A percentile compares a stretch with the other conserved stretches of the same genome.
Conservation (phyloP, 2,113 vertebrate species). For the Odontesthes bonariensis region DNA sequence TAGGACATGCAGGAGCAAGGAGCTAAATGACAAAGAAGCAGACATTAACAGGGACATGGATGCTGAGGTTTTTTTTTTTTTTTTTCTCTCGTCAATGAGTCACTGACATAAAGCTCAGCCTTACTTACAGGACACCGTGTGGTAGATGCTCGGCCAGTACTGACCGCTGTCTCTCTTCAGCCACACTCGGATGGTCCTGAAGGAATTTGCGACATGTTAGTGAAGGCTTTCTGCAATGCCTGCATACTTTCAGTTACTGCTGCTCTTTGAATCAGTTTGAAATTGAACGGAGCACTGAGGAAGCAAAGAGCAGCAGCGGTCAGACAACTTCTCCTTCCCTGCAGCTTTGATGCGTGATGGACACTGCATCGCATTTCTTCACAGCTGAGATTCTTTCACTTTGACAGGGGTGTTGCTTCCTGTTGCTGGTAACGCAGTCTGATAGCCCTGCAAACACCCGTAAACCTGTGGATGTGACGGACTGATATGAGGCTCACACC, state of each 20-base stretch:
- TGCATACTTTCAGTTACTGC: not conserved
- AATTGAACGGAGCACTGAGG: no score
- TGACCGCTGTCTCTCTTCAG: slow-evolving; percentile 97
- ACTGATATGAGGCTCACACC: not conserved
- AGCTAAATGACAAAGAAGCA: slow-evolving; percentile 76
- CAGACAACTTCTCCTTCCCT: slow-evolving; percentile 35
- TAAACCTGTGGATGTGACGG: not conserved
- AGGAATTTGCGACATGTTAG: slow-evolving; percentile 1
- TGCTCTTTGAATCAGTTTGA: no score
- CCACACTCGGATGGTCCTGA: slow-evolving; percentile 94
- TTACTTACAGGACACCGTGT: slow-evolving; percentile 94
- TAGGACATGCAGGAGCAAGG: slow-evolving; percentile 95
- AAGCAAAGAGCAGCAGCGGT: not conserved
- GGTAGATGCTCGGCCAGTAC: slow-evolving; percentile 97
- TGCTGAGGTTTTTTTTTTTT: no score
- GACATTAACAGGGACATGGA: not conserved
- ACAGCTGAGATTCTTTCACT: not conserved
- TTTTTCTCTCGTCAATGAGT: no score
- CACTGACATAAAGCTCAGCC: not conserved
- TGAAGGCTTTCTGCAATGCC: not conserved
- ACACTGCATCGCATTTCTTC: slow-evolving; percentile 12
- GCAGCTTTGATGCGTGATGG: not conserved
- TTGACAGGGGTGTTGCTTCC: slow-evolving; percentile 13
- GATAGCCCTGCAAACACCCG: not conserved
- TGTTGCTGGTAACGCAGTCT: not conserved